Conservation (phyloP, 37 sponge, comb jelly and placozoan genomes). For the Hormiphora californensis region DNA sequence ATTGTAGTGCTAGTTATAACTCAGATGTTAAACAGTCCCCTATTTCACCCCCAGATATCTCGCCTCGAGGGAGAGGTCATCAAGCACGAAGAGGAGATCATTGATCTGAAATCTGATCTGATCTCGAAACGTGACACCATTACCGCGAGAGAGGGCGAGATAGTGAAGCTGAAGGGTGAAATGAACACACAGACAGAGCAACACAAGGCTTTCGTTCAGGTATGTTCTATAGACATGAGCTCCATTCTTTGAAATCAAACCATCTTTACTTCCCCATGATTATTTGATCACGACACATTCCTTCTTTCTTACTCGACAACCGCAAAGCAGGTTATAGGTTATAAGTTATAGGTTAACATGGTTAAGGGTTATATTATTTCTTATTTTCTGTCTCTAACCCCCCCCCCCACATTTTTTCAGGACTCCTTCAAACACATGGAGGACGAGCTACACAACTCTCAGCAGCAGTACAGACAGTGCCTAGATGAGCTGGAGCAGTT, state of each 20-base stretch:
- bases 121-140: background rate
- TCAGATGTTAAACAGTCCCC: too few relatives aligned
- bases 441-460: conserved; percentile 49
- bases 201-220: conserved; percentile 42
- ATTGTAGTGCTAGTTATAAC: too few relatives aligned
- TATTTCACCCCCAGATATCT: background rate
- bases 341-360: too few relatives aligned
- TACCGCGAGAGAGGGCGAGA: background rate
- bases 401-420: too few relatives aligned
- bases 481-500: conserved; percentile 53
- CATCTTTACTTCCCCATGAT: too few relatives aligned
- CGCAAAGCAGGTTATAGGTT: too few relatives aligned
- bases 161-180: background rate
- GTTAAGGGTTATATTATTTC: too few relatives aligned
- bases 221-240: too few relatives aligned
- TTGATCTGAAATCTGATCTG: background rate
- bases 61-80: background rate
- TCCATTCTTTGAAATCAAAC: too few relatives aligned
- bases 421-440: conserved; percentile 56
- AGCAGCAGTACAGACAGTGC: conserved; percentile 50
- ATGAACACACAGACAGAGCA: conserved; percentile 17
- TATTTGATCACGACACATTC: too few relatives aligned
- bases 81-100: conserved; percentile 17
- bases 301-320: too few relatives aligned
- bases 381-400: too few relatives aligned